Percentiles rank a stretch among this genome's conserved stretches.
Evolutionary conservation across 1,140 invertebrate species (phyloP).

Genomic region (Melitaea cinxia): DNA sequence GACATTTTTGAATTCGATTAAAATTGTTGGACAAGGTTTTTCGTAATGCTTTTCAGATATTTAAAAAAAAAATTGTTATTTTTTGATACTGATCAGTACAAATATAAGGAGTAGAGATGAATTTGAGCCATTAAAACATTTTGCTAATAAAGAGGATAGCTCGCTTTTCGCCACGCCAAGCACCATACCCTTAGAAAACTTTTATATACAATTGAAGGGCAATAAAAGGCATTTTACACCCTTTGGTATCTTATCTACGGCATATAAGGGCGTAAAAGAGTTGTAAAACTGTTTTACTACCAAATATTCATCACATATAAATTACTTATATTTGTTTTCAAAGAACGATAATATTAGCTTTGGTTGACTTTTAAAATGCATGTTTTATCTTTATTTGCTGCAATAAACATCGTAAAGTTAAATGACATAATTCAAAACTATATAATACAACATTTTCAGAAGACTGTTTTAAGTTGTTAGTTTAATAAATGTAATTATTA

Average conservation of each 20-base stretch:
- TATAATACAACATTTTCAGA: too few relatives aligned
- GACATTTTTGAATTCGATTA: too few relatives aligned
- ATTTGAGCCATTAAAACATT: neutral
- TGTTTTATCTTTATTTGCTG: neutral
- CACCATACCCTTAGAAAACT: constrained; percentile 15
- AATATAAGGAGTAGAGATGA: too few relatives aligned
- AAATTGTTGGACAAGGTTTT: too few relatives aligned
- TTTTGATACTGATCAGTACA: too few relatives aligned
- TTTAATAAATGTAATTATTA: too few relatives aligned
- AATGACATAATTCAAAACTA: too few relatives aligned
- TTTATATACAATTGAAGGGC: constrained; percentile 37
- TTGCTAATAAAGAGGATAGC: neutral
- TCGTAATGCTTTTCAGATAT: too few relatives aligned
- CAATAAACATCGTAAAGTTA: too few relatives aligned
- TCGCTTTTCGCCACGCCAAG: neutral
- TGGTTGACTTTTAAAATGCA: neutral
- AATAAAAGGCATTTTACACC: constrained; percentile 33
- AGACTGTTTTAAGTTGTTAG: too few relatives aligned
- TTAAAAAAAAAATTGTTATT: too few relatives aligned
- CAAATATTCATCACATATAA: constrained; percentile 20
- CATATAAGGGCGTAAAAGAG: constrained; percentile 15
- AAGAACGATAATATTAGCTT: neutral
- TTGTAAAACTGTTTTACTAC: constrained; percentile 29
- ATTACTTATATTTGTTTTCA: neutral
- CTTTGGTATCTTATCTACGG: constrained; percentile 20